These are phyloP conservation scores for Naja naja DNA, from an alignment of 2,113 vertebrate species.

Conservation along the genomic window DNA sequence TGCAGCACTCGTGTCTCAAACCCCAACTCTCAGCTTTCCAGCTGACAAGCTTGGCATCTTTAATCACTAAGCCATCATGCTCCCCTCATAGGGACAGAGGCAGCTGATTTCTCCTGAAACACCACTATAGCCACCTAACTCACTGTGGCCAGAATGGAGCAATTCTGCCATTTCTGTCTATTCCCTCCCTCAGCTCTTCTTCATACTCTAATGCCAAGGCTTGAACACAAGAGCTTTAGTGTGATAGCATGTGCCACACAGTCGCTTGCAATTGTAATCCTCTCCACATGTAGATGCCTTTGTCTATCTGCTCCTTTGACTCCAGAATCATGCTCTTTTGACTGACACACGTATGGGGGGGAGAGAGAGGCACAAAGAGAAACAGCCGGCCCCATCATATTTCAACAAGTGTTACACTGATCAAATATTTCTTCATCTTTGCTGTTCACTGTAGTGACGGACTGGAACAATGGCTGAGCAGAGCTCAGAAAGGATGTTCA, in stretches of 20 bases:
- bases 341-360: background rate
- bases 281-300: background rate
- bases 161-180: background rate
- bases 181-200: background rate
- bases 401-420: background rate
- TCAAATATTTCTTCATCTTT: background rate
- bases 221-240: background rate
- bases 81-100: background rate
- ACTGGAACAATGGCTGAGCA: background rate
- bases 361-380: background rate
- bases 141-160: background rate
- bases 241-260: background rate
- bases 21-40: background rate
- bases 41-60: background rate
- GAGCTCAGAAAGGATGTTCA: background rate
- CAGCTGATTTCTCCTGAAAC: background rate
- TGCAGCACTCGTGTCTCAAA: background rate
- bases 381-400: background rate
- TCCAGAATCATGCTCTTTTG: background rate
- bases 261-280: background rate
- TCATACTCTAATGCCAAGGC: background rate
- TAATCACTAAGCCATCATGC: background rate
- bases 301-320: background rate
- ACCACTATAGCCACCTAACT: background rate
- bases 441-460: background rate